phyloP scores from a whole-genome alignment of 64 coral and sea anemone genomes.

The Porites australiensis region DNA sequence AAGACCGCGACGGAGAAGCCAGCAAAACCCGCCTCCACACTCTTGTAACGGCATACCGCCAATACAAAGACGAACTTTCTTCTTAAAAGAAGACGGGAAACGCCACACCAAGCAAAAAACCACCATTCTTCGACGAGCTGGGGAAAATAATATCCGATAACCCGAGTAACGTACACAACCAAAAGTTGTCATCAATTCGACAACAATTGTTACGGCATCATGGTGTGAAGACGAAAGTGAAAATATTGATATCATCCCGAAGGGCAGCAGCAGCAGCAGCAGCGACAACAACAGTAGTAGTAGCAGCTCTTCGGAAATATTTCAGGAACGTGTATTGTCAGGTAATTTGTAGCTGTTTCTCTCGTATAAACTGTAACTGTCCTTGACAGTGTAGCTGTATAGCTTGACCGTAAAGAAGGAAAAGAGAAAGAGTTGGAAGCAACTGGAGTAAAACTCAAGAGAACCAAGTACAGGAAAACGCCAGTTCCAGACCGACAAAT shows the following conservation, averaged over 20 bases:
- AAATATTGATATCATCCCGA: too few relatives aligned
- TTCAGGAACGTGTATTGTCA: slow-evolving; percentile 20
- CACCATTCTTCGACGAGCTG: slow-evolving; percentile 8
- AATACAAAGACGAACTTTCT: slow-evolving; percentile 31
- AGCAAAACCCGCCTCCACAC: slow-evolving; percentile 25
- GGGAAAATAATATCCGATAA: slow-evolving; percentile 6
- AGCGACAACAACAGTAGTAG: neutral
- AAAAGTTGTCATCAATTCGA: slow-evolving; percentile 4
- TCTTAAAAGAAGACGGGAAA: too few relatives aligned
- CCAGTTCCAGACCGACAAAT: too few relatives aligned
- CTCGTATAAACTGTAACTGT: slow-evolving; percentile 6
- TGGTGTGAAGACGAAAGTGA: neutral
- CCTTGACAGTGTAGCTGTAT: too few relatives aligned
- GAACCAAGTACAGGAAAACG: too few relatives aligned
- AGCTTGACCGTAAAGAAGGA: too few relatives aligned
- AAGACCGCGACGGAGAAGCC: slow-evolving; percentile 7
- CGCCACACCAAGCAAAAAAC: too few relatives aligned
- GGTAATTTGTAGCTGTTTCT: slow-evolving; percentile 25
- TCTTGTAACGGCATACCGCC: neutral
- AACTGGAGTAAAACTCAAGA: too few relatives aligned
- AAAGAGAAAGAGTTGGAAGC: too few relatives aligned
- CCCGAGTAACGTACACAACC: slow-evolving; percentile 18
- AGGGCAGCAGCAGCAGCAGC: neutral
- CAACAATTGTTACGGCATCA: slow-evolving; percentile 3
- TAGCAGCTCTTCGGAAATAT: slow-evolving; percentile 4